Evolutionary conservation across 2,113 vertebrate genomes (phyloP).

Genomic region (Symphodus melops): DNA sequence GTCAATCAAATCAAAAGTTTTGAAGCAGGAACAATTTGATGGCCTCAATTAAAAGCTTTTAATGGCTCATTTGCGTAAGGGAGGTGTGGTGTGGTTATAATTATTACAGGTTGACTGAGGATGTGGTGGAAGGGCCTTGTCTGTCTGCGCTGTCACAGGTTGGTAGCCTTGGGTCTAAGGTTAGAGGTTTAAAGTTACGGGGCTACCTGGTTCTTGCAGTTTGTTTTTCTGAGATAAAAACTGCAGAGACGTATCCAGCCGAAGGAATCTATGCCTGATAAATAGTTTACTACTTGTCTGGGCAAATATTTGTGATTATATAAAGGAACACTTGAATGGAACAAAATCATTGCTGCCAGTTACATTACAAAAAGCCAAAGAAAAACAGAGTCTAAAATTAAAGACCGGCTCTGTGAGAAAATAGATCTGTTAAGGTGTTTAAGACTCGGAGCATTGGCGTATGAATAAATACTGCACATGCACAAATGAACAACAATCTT

Average conservation of each 20-base stretch:
- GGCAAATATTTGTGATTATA: conserved; percentile 29
- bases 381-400: conserved; percentile 18
- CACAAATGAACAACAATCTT: too few species aligned
- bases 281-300: conserved; percentile 20
- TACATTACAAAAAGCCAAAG: conserved; percentile 11
- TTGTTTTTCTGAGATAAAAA: background rate
- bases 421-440: background rate
- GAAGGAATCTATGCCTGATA: conserved; percentile 7
- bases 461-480: too few species aligned
- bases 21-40: too few species aligned
- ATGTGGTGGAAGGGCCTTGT: too few species aligned
- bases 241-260: background rate
- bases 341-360: conserved; percentile 1
- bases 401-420: conserved; percentile 13
- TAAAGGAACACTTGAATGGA: conserved; percentile 24
- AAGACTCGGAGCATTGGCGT: background rate
- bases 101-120: too few species aligned
- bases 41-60: too few species aligned
- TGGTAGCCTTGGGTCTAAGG: background rate
- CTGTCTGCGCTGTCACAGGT: too few species aligned
- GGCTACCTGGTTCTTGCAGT: background rate
- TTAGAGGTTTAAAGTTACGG: background rate
- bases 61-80: too few species aligned
- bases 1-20: too few species aligned
- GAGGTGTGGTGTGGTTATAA: too few species aligned